A percentile compares a stretch with the other conserved stretches of the same genome.
These are phyloP conservation scores for Paradisaea rubra DNA, from an alignment of 2,113 vertebrate genomes.

Conservation along the genomic window DNA sequence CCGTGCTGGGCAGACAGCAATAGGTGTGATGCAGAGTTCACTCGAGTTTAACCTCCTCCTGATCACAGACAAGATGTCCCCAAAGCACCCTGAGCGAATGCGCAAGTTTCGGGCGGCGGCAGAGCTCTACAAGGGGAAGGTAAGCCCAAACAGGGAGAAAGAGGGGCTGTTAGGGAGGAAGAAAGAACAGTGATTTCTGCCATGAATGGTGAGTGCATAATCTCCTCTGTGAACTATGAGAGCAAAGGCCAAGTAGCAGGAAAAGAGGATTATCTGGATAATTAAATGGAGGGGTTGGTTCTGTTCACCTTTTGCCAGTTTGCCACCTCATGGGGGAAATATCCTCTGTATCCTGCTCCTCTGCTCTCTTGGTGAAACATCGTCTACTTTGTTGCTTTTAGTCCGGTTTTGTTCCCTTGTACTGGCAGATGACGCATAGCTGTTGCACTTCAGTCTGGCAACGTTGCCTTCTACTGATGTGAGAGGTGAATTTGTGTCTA, in stretches of 20 bases:
- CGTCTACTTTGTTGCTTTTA: not conserved
- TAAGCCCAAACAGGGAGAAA: conserved; percentile 47
- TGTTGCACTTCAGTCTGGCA: not conserved
- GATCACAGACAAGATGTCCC: conserved; percentile 77
- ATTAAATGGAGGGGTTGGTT: not conserved
- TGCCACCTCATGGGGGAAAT: not conserved
- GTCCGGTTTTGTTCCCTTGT: not conserved
- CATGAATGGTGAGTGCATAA: not conserved
- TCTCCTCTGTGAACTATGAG: not conserved
- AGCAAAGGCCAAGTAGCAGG: not conserved
- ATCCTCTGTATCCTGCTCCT: not conserved
- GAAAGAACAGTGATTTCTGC: not conserved
- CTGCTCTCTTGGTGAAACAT: not conserved
- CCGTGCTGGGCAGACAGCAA: conserved; percentile 69
- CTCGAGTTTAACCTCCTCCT: conserved; percentile 84
- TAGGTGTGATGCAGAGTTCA: conserved; percentile 83
- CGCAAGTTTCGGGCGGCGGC: conserved; percentile 68
- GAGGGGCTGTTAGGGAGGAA: not conserved
- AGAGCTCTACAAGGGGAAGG: conserved; percentile 81
- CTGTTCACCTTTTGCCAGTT: not conserved
- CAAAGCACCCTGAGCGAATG: conserved; percentile 67
- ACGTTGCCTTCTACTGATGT: not conserved
- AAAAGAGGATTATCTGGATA: not conserved
- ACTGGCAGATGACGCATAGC: not conserved
- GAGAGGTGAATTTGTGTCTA: not conserved